Evolutionary conservation across 2,113 vertebrate genomes (phyloP).

Genomic region (Ranitomeya imitator): DNA sequence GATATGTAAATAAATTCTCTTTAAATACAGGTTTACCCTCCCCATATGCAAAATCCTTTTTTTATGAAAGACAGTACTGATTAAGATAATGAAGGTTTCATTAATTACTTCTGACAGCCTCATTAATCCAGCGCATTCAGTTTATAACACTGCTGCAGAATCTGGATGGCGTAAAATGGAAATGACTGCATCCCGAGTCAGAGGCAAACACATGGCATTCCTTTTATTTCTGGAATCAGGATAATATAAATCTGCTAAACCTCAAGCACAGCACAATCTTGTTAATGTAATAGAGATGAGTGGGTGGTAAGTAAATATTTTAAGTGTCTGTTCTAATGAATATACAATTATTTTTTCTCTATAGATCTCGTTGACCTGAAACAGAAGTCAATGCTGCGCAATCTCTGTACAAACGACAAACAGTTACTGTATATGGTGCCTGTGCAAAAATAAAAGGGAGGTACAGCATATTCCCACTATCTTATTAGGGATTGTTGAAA

Average conservation of each 20-base stretch:
- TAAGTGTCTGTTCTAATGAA: neutral
- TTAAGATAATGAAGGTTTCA: conserved; percentile 43
- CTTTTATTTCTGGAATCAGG: neutral
- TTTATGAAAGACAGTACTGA: conserved; percentile 15
- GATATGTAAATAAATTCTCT: conserved; percentile 35
- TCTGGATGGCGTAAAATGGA: neutral
- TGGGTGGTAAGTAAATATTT: neutral
- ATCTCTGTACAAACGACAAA: neutral
- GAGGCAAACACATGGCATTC: neutral
- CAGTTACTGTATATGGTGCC: no score
- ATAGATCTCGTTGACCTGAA: neutral
- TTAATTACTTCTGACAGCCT: conserved; percentile 11
- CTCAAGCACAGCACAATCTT: neutral
- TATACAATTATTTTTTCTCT: neutral
- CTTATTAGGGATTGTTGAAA: no score
- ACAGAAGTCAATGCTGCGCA: neutral
- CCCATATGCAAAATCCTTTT: conserved; percentile 32
- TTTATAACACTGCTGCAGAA: conserved; percentile 17
- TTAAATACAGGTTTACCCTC: conserved; percentile 13
- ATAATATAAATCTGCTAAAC: neutral
- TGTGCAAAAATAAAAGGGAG: no score
- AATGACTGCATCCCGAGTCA: conserved; percentile 24
- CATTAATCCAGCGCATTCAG: conserved; percentile 24
- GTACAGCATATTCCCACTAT: no score
- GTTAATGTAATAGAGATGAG: neutral